Evolutionary conservation across 2,113 vertebrate genomes (phyloP).

Genomic region (Argyrosomus japonicus): DNA sequence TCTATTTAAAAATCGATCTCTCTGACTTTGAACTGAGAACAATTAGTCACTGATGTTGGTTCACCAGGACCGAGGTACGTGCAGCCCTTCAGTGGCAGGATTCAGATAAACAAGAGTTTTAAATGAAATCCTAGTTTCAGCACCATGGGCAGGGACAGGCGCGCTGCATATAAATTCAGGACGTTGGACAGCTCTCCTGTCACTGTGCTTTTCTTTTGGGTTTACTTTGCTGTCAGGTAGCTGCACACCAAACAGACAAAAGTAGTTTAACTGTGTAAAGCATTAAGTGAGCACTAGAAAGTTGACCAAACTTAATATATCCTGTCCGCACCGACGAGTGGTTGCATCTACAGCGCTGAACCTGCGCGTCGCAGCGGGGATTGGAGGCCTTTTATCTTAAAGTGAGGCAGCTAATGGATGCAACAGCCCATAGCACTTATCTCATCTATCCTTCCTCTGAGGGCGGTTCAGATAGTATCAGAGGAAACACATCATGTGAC

Average conservation of each 20-base stretch:
- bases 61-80: slow-evolving; percentile 12
- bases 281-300: slow-evolving; percentile 3
- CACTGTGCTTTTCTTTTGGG: slow-evolving; percentile 6
- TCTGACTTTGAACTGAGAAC: slow-evolving; percentile 46
- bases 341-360: slow-evolving; percentile 38
- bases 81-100: slow-evolving; percentile 1
- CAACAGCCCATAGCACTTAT: slow-evolving; percentile 66
- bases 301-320: slow-evolving; percentile 29
- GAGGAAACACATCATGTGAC: slow-evolving; percentile 54
- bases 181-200: slow-evolving; percentile 47
- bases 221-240: slow-evolving; percentile 27
- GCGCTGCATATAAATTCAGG: slow-evolving; percentile 22
- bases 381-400: slow-evolving; percentile 63
- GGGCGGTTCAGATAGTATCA: slow-evolving; percentile 35
- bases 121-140: slow-evolving; percentile 38
- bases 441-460: slow-evolving; percentile 55
- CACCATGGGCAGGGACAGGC: slow-evolving; percentile 37
- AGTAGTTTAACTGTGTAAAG: slow-evolving; percentile 18
- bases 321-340: slow-evolving; percentile 19
- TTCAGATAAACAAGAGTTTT: neutral
- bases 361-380: slow-evolving; percentile 36
- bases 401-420: slow-evolving; percentile 73
- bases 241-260: slow-evolving; percentile 33
- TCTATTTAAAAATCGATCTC: slow-evolving; percentile 59
- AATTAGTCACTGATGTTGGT: slow-evolving; percentile 46